These are phyloP conservation scores for Drosophila auraria DNA, from an alignment of 1,140 invertebrate genomes.

Conservation along the genomic window DNA sequence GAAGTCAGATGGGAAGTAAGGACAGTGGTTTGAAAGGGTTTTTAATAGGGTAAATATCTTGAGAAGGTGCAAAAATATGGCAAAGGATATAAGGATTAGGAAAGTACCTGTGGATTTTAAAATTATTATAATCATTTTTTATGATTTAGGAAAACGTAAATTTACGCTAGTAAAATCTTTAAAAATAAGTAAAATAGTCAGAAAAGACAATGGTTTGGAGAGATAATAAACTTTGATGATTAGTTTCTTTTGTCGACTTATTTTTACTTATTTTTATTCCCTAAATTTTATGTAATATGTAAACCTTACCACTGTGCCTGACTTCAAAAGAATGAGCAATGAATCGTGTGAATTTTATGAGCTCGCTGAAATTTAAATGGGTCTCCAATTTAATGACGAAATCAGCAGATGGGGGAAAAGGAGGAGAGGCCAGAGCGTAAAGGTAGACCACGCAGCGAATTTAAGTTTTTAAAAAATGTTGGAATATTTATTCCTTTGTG, in stretches of 20 bases:
- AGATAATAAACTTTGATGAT: background rate
- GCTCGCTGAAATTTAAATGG: slow-evolving; percentile 62
- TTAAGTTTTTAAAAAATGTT: slow-evolving; percentile 20
- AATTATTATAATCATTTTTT: background rate
- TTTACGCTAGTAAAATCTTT: too few species aligned
- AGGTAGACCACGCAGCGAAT: slow-evolving; percentile 1
- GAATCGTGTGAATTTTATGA: slow-evolving; percentile 69
- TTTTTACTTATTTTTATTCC: background rate
- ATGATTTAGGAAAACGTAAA: background rate
- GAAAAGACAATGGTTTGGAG: too few species aligned
- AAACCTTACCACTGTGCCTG: slow-evolving; percentile 27
- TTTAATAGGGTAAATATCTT: background rate
- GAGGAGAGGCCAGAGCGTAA: slow-evolving; percentile 5
- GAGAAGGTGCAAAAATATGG: background rate
- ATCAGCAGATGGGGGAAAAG: slow-evolving; percentile 4
- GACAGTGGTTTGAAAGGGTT: slow-evolving; percentile 16
- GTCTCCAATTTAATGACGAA: slow-evolving; percentile 63
- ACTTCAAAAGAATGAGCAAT: slow-evolving; percentile 11
- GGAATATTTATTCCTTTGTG: slow-evolving; percentile 18
- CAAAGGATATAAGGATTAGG: background rate
- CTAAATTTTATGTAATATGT: background rate
- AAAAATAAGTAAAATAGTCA: background rate
- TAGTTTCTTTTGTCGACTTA: background rate
- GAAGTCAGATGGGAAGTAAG: background rate
- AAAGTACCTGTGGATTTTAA: background rate